phyloP scores from a whole-genome alignment of 2,888 invertebrate species.

The Cataglyphis livida region DNA sequence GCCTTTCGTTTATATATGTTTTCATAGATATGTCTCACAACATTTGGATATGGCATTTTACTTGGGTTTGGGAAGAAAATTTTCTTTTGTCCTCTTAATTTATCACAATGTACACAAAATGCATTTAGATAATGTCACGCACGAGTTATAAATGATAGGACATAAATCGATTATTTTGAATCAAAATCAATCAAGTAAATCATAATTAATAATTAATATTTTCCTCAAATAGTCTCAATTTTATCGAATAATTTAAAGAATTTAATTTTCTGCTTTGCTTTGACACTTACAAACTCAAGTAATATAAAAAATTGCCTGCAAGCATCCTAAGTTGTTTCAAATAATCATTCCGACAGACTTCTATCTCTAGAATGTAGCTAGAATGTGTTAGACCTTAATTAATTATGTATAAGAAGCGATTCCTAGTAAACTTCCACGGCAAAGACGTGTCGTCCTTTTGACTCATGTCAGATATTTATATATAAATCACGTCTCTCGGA shows the following conservation, averaged over 20 bases:
- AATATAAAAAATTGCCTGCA: neutral
- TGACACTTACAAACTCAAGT: neutral
- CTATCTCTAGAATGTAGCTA: neutral
- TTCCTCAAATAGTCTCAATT: neutral
- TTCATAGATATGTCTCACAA: neutral
- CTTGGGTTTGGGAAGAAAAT: neutral
- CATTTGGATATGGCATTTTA: neutral
- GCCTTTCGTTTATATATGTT: too few species aligned
- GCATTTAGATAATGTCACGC: neutral
- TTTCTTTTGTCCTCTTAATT: neutral
- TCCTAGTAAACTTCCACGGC: neutral
- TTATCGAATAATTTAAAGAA: neutral
- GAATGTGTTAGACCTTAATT: neutral
- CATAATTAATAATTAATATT: neutral
- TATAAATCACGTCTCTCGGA: conserved; percentile 16
- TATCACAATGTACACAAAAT: neutral
- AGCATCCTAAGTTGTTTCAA: neutral
- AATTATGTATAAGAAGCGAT: conserved; percentile 2
- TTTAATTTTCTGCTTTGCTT: neutral
- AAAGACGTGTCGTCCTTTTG: neutral
- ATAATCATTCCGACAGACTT: neutral
- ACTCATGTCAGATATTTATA: neutral
- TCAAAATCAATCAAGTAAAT: conserved; percentile 4
- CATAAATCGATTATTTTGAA: conserved; percentile 1
- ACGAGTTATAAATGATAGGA: neutral